phyloP scores from a whole-genome alignment of 2,888 invertebrate species.

The Oscheius sp. region DNA sequence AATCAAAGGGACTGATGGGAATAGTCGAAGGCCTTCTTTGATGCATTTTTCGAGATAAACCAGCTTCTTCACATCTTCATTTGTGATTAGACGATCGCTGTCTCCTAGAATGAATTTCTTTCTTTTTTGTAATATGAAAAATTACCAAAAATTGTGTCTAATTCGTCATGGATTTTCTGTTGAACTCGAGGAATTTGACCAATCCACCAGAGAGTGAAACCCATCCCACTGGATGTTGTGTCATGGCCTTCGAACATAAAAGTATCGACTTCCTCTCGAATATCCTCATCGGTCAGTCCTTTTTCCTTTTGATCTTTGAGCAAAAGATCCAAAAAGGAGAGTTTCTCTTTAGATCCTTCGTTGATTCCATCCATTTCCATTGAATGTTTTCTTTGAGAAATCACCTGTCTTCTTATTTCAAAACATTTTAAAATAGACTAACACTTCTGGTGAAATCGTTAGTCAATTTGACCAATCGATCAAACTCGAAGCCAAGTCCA shows the following conservation, averaged over 20 bases:
- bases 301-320: slow-evolving; percentile 70
- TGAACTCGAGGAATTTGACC: slow-evolving; percentile 71
- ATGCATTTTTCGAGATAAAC: slow-evolving; percentile 49
- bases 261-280: slow-evolving; percentile 71
- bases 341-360: slow-evolving; percentile 29
- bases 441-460: slow-evolving; percentile 54
- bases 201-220: slow-evolving; percentile 71
- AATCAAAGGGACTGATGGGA: slow-evolving; percentile 50
- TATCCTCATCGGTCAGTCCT: slow-evolving; percentile 71
- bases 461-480: slow-evolving; percentile 36
- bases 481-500: slow-evolving; percentile 67
- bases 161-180: slow-evolving; percentile 45
- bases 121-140: neutral
- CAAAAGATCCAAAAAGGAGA: slow-evolving; percentile 73
- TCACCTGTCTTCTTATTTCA: neutral
- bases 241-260: slow-evolving; percentile 74
- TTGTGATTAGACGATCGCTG: slow-evolving; percentile 10
- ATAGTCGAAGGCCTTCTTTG: slow-evolving; percentile 46
- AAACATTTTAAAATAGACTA: neutral
- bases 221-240: slow-evolving; percentile 71
- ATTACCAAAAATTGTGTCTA: slow-evolving; percentile 45
- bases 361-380: slow-evolving; percentile 29
- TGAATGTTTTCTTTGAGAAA: slow-evolving; percentile 40
- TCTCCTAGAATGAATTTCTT: slow-evolving; percentile 8
- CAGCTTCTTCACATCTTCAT: slow-evolving; percentile 53